phyloP scores from a whole-genome alignment of 2,113 vertebrate species.

The Platycercus adscitus region DNA sequence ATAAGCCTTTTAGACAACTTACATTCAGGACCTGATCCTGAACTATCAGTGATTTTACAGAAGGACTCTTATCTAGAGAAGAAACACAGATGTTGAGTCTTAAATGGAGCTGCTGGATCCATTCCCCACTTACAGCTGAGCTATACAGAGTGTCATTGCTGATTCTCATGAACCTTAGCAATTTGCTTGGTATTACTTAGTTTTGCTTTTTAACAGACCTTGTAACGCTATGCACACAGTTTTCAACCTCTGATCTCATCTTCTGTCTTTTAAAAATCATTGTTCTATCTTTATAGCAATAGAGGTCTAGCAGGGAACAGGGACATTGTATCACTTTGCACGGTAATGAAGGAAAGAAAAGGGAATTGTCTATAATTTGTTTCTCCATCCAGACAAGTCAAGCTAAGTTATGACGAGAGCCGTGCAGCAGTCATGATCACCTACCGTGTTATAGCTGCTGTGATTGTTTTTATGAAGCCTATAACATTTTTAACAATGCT shows the following conservation, averaged over 20 bases:
- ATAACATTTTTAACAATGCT: constrained; percentile 68
- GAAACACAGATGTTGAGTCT: neutral
- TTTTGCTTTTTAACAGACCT: constrained; percentile 24
- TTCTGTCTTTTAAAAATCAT: constrained; percentile 60
- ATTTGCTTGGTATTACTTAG: neutral
- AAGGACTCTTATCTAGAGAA: neutral
- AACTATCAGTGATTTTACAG: neutral
- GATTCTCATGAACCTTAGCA: neutral
- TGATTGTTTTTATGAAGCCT: constrained; percentile 78
- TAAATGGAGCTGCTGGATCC: neutral
- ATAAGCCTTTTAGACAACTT: neutral
- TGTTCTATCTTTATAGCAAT: constrained; percentile 57
- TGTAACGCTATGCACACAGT: neutral
- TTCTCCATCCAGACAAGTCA: constrained; percentile 74
- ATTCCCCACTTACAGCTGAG: neutral
- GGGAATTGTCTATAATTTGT: constrained; percentile 73
- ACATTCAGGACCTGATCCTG: neutral
- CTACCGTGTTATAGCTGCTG: constrained; percentile 75
- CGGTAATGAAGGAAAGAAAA: constrained; percentile 37
- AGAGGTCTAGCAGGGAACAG: constrained; percentile 51
- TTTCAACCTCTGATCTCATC: constrained; percentile 46
- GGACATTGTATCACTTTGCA: constrained; percentile 49
- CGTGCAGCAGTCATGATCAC: constrained; percentile 70
- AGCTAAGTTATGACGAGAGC: constrained; percentile 70
- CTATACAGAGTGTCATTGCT: neutral